phyloP scores from a whole-genome alignment of 2,113 vertebrate species.

The Xerus inauris region DNA sequence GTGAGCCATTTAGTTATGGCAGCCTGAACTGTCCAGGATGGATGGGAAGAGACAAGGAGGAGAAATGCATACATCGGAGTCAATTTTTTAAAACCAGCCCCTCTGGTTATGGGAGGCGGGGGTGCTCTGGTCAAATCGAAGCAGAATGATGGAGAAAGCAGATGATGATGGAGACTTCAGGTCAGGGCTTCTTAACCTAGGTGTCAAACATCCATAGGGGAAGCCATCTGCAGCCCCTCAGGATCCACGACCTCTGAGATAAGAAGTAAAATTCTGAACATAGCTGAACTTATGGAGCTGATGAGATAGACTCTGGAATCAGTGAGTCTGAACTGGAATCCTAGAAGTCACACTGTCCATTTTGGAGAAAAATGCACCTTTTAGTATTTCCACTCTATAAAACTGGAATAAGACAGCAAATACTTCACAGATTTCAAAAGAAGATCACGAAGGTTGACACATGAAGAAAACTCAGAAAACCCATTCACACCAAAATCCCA shows the following conservation, averaged over 20 bases:
- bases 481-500: not conserved
- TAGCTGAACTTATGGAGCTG: fast-evolving
- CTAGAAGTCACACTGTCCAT: not conserved
- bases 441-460: not conserved
- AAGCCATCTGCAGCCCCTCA: fast-evolving
- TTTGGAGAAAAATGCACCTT: not conserved
- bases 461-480: not conserved
- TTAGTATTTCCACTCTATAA: not conserved
- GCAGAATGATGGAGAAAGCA: fast-evolving
- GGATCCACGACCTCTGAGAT: fast-evolving
- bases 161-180: not conserved
- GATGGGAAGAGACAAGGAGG: not conserved
- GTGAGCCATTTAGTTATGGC: too few species aligned
- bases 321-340: not conserved
- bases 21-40: not conserved
- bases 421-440: not conserved
- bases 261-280: not conserved
- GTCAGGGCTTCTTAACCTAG: not conserved
- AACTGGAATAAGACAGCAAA: not conserved
- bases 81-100: not conserved
- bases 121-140: not conserved
- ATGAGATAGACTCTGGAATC: not conserved
- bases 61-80: not conserved
- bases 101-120: too few species aligned
- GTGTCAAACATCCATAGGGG: not conserved